A percentile compares a stretch with the other conserved stretches of the same genome.
These are phyloP conservation scores for Drosophila cardini DNA, from an alignment of 1,140 invertebrate species.

Conservation along the genomic window DNA sequence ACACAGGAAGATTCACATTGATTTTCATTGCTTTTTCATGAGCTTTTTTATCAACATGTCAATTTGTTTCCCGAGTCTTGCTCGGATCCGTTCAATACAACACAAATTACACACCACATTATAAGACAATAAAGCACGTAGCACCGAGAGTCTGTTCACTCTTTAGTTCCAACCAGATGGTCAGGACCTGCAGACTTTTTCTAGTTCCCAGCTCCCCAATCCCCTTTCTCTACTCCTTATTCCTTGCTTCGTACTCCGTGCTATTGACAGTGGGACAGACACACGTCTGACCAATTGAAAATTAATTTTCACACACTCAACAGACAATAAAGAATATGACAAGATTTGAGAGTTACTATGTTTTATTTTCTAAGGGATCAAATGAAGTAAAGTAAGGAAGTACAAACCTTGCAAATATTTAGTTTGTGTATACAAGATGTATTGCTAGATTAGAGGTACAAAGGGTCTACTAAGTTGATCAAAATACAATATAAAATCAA, in stretches of 20 bases:
- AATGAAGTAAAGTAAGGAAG: background rate
- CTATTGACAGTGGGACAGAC: slow-evolving; percentile 23
- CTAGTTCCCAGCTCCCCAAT: too few species aligned
- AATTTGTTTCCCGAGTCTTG: slow-evolving; percentile 55
- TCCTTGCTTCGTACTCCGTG: background rate
- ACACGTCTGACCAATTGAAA: slow-evolving; percentile 64
- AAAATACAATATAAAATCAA: too few species aligned
- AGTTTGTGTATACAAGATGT: background rate
- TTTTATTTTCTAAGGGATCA: background rate
- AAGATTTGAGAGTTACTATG: slow-evolving; percentile 27
- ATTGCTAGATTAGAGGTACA: too few species aligned
- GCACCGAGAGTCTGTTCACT: slow-evolving; percentile 16
- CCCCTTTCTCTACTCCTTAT: too few species aligned
- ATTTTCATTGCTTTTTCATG: slow-evolving; percentile 33
- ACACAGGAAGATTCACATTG: slow-evolving; percentile 2
- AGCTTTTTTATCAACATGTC: slow-evolving; percentile 67
- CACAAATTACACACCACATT: slow-evolving; percentile 61
- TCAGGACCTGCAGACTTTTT: background rate
- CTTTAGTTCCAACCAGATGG: slow-evolving; percentile 38
- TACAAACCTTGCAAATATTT: background rate
- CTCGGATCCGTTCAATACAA: slow-evolving; percentile 44
- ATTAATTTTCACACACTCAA: slow-evolving; percentile 66
- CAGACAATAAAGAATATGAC: slow-evolving; percentile 57
- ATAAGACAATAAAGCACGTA: slow-evolving; percentile 75
- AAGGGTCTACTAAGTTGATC: too few species aligned